A percentile compares a stretch with the other conserved stretches of the same genome.
These are phyloP conservation scores for Amazona guildingii DNA, from an alignment of 2,113 vertebrate genomes.

Conservation along the genomic window DNA sequence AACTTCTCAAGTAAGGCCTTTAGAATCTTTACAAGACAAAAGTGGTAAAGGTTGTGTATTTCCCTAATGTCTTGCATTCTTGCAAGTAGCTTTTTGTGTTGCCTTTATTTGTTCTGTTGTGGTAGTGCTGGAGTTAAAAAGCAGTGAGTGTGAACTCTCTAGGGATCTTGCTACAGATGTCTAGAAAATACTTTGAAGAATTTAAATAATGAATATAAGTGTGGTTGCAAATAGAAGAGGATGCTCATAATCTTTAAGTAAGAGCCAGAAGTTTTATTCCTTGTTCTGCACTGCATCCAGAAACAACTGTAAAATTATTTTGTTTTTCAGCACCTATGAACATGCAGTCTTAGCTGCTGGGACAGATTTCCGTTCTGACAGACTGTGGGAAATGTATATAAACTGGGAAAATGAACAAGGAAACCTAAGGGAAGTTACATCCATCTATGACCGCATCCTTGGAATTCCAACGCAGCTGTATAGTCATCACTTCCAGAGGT, in stretches of 20 bases:
- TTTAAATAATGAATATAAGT: background rate
- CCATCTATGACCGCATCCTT: constrained; percentile 93
- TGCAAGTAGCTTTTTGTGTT: background rate
- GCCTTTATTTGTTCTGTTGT: background rate
- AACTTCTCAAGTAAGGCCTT: background rate
- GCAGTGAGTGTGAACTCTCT: background rate
- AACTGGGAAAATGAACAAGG: constrained; percentile 93
- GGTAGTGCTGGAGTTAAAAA: background rate
- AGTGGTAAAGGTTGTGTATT: background rate
- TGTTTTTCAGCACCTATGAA: constrained; percentile 86
- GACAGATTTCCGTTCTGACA: constrained; percentile 97
- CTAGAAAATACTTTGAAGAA: background rate
- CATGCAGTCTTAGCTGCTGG: constrained; percentile 94
- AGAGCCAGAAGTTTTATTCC: background rate
- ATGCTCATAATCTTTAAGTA: background rate
- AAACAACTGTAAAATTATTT: constrained; percentile 4
- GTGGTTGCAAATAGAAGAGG: background rate
- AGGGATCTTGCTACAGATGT: background rate
- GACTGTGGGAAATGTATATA: constrained; percentile 95
- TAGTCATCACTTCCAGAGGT: constrained; percentile 97
- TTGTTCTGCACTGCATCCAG: background rate
- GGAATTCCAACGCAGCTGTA: constrained; percentile 96
- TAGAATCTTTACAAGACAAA: background rate
- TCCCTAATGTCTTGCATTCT: background rate
- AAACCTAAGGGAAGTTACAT: constrained; percentile 89